Evolutionary conservation across 1,140 invertebrate species (phyloP), one percentile per base, ranked within the genome.

Genomic region (Lepidurus couesii): DNA sequence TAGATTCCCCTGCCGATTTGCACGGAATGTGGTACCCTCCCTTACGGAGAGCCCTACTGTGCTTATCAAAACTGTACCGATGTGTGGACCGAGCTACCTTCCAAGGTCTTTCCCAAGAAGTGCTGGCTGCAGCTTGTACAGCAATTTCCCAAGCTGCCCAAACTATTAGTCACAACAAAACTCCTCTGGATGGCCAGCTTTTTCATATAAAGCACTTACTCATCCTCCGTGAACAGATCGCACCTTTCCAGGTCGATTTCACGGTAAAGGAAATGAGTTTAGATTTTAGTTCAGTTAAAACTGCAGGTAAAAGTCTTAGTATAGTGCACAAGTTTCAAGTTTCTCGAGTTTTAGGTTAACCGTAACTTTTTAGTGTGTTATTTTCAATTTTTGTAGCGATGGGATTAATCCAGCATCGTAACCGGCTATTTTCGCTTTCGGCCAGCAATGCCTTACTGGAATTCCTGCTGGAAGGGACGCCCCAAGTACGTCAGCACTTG

Each of bases 11-110:
- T 0, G 96, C 97, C 34, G 97, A 99, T 88, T 86, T 98, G 9
- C 98, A 99, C 86, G 98, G 97, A 1, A 98, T 99, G 96, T 99
- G 98, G 98, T 99, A 98, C 87, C 98, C 98, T 0, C 97, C 95
- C 0, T 95, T 99, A 0, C 88, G 97, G 16, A 87, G 98, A 75
- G 98, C 97, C 0, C 85, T 99, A 9, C 93, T 98, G 42, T 98
- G 96, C 83, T 86, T 99, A 1, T 98, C 96, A 0, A 92, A 98
- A 81, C 87, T 99, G 0, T 98, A 98, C 86, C 88, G 97, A 77
- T 99, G 97, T 85, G 90, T 99, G 7, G 97, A 99, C 86, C 91
- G 91, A 82, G 91, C 93, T 79, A 98, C 97, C 44, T 99, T 99
- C 85, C 95, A 99, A 87, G 94, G 95, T 0, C 85, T 99, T 13